Evolutionary conservation across 2,888 invertebrate species (phyloP).

Genomic region (Drosophila mimetica): DNA sequence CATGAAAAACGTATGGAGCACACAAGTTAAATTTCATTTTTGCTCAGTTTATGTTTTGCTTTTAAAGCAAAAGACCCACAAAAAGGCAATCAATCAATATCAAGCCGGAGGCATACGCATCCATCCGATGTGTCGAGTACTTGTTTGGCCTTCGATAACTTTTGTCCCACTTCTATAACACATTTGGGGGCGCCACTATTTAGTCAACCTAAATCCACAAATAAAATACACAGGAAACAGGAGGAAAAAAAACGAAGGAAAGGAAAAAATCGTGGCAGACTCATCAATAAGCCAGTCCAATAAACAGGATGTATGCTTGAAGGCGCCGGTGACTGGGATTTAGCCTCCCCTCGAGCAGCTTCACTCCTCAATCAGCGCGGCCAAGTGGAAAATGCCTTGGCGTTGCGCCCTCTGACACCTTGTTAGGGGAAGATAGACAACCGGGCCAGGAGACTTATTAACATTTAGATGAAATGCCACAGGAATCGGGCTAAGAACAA

Average conservation of each 20-base stretch:
- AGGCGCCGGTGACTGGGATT: constrained; percentile 60
- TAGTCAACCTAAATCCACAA: constrained; percentile 66
- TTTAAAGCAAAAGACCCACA: constrained; percentile 8
- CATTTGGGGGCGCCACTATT: constrained; percentile 60
- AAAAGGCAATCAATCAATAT: constrained; percentile 68
- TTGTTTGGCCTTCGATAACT: constrained; percentile 24
- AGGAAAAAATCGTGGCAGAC: constrained; percentile 33
- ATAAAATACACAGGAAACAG: constrained; percentile 29
- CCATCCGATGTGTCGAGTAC: constrained; percentile 55
- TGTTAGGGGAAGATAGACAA: constrained; percentile 55
- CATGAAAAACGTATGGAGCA: background rate
- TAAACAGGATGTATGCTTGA: constrained; percentile 73
- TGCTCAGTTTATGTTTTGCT: background rate
- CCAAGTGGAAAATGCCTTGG: constrained; percentile 77
- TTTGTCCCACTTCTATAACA: constrained; percentile 46
- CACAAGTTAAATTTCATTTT: background rate
- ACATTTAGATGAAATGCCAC: constrained; percentile 76
- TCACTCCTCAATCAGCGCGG: constrained; percentile 72
- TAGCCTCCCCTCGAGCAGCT: constrained; percentile 33
- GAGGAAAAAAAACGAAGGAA: constrained; percentile 34
- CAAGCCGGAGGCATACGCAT: constrained; percentile 30
- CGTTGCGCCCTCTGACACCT: constrained; percentile 68
- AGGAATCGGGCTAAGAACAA: constrained; percentile 24
- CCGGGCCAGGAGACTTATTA: constrained; percentile 64
- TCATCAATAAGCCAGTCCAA: constrained; percentile 76